Conservation (phyloP, 2,888 invertebrate genomes). For the Lithophane ornitopus region DNA sequence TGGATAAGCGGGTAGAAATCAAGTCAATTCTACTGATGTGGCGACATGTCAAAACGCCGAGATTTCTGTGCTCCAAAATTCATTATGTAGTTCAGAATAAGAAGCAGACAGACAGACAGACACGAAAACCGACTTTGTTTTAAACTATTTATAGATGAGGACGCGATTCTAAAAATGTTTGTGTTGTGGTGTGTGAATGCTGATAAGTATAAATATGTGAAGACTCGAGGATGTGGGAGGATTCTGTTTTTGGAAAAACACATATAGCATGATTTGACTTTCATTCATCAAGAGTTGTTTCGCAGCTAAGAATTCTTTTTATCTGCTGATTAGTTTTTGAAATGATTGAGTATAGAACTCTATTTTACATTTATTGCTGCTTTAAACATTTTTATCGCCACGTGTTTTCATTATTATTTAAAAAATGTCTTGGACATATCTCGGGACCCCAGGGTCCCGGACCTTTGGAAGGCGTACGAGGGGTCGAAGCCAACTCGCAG, state of each 20-base stretch:
- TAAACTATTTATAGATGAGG: slow-evolving; percentile 18
- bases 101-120: slow-evolving; percentile 2
- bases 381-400: not conserved
- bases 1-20: too few relatives aligned
- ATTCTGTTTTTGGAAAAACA: slow-evolving; percentile 29
- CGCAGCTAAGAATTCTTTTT: not conserved
- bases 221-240: slow-evolving; percentile 15
- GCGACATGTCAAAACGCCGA: not conserved
- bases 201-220: slow-evolving; percentile 29
- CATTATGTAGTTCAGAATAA: slow-evolving; percentile 7
- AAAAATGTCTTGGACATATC: too few relatives aligned
- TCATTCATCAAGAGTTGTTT: slow-evolving; percentile 15
- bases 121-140: slow-evolving; percentile 28
- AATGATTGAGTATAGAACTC: not conserved
- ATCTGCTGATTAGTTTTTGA: not conserved
- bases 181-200: slow-evolving; percentile 26
- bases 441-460: too few relatives aligned
- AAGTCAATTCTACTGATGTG: not conserved
- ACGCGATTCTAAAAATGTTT: slow-evolving; percentile 33
- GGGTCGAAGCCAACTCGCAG: too few relatives aligned
- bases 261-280: not conserved
- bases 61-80: not conserved
- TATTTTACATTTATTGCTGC: not conserved
- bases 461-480: too few relatives aligned
- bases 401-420: not conserved